These are phyloP conservation scores for Tachycineta bicolor DNA, from an alignment of 2,113 vertebrate species.

Conservation along the genomic window DNA sequence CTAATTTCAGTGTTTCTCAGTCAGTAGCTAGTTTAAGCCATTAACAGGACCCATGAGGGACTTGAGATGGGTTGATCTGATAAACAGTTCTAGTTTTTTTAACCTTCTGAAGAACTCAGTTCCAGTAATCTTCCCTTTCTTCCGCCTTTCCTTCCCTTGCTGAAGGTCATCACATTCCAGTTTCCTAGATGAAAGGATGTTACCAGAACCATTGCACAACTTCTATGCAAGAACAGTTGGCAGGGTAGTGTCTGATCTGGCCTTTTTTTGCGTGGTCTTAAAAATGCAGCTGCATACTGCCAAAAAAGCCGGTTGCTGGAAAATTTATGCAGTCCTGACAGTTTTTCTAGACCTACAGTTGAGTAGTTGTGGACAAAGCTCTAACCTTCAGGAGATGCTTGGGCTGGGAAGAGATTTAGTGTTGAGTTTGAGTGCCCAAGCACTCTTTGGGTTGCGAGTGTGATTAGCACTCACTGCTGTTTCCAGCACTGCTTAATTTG, in stretches of 20 bases:
- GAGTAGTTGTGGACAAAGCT: not conserved
- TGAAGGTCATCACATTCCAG: constrained; percentile 49
- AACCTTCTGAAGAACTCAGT: constrained; percentile 23
- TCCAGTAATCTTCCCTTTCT: constrained; percentile 42
- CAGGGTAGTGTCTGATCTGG: not conserved
- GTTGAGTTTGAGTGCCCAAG: not conserved
- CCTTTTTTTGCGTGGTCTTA: not conserved
- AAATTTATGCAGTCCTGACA: not conserved
- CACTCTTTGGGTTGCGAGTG: not conserved
- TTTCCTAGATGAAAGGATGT: constrained; percentile 48
- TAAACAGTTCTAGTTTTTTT: constrained; percentile 14
- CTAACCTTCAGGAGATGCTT: not conserved
- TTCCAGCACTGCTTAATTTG: not conserved
- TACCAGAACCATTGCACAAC: constrained; percentile 58
- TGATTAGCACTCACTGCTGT: not conserved
- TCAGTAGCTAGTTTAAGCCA: constrained; percentile 33
- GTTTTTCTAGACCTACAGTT: not conserved
- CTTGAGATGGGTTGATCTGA: constrained; percentile 12
- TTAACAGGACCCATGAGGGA: not conserved
- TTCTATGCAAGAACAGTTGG: not conserved
- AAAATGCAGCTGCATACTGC: constrained; percentile 2
- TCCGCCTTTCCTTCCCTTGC: not conserved
- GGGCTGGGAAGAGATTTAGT: not conserved
- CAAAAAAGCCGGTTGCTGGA: not conserved
- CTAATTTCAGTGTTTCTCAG: constrained; percentile 20